Conservation (phyloP, 2,888 invertebrate genomes). For the Rotaria socialis region DNA sequence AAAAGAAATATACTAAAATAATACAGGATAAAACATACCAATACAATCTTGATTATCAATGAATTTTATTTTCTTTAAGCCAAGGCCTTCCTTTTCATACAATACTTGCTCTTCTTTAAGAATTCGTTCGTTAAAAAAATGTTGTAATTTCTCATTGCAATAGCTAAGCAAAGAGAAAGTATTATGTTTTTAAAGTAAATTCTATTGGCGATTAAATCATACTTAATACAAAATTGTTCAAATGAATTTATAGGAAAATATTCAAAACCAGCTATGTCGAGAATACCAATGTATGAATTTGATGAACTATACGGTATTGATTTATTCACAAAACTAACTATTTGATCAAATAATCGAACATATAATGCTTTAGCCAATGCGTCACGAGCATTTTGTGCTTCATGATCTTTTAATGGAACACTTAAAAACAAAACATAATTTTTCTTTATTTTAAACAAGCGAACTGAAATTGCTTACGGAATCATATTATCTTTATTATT, state of each 20-base stretch:
- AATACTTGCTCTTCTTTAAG: constrained; percentile 88
- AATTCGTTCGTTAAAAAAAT: constrained; percentile 95
- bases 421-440: background rate
- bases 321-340: constrained; percentile 84
- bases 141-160: constrained; percentile 96
- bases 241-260: constrained; percentile 39
- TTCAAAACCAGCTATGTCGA: constrained; percentile 90
- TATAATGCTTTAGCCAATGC: constrained; percentile 93
- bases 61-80: constrained; percentile 86
- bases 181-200: constrained; percentile 64
- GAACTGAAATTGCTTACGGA: background rate
- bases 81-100: constrained; percentile 84
- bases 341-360: constrained; percentile 87
- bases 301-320: constrained; percentile 91
- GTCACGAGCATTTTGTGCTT: constrained; percentile 86
- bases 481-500: background rate
- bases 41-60: constrained; percentile 96
- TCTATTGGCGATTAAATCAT: background rate
- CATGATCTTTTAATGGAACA: constrained; percentile 88
- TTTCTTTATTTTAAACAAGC: too few relatives aligned
- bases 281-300: constrained; percentile 85
- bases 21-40: constrained; percentile 63
- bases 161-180: constrained; percentile 82
- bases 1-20: background rate
- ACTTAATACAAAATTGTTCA: constrained; percentile 33